Evolutionary conservation across 2,888 invertebrate species (phyloP).

Genomic region (Heliconius cydno): DNA sequence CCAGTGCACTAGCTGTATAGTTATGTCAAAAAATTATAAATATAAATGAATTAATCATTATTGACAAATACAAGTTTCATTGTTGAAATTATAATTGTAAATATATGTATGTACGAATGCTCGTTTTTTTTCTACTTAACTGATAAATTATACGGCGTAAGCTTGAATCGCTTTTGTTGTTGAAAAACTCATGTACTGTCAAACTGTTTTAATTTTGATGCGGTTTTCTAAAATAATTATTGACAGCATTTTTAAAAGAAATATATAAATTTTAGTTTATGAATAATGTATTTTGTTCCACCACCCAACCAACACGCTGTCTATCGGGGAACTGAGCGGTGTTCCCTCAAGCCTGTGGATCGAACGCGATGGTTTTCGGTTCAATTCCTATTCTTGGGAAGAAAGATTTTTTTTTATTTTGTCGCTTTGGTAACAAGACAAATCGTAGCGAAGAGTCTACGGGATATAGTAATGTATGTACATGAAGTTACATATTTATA

Average conservation of each 20-base stretch:
- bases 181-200: background rate
- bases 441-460: background rate
- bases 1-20: background rate
- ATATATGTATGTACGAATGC: background rate
- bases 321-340: too few relatives aligned
- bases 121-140: background rate
- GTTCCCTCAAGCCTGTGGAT: too few relatives aligned
- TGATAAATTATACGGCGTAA: conserved; percentile 3
- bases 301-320: too few relatives aligned
- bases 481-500: too few relatives aligned
- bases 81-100: conserved; percentile 1
- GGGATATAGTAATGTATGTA: background rate
- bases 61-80: background rate
- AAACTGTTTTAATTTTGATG: background rate
- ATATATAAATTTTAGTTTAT: too few relatives aligned
- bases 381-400: too few relatives aligned
- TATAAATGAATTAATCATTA: background rate
- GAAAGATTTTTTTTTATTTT: too few relatives aligned
- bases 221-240: background rate
- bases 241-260: too few relatives aligned
- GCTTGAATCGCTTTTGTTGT: background rate
- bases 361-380: too few relatives aligned
- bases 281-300: background rate
- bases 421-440: background rate
- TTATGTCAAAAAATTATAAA: background rate